Conservation (phyloP, 2,888 invertebrate genomes). For the Pristionchus japonicus region DNA sequence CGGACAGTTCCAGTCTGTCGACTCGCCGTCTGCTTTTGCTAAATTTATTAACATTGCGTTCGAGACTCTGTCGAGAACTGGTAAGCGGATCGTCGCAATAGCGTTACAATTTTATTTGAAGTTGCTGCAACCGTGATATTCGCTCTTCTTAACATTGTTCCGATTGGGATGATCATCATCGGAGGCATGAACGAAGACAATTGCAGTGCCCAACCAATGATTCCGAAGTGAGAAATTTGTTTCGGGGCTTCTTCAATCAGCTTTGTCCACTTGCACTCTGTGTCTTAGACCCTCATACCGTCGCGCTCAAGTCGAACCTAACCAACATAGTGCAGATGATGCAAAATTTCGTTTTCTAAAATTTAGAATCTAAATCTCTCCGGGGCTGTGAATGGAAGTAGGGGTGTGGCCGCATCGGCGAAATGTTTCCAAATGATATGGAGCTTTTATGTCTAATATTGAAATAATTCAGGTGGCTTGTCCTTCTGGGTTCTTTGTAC, state of each 20-base stretch:
- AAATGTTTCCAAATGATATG: not conserved
- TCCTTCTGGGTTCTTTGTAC: conserved; percentile 83
- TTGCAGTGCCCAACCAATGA: not conserved
- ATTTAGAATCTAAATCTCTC: no score
- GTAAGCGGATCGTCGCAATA: not conserved
- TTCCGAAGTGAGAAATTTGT: not conserved
- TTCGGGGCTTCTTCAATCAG: no score
- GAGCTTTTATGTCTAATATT: not conserved
- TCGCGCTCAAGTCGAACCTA: no score
- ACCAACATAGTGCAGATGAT: no score
- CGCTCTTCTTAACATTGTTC: conserved; percentile 76
- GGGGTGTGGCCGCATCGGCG: no score
- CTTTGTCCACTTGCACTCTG: no score
- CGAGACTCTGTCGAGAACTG: conserved; percentile 20
- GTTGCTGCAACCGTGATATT: conserved; percentile 55
- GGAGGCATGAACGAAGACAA: conserved; percentile 72
- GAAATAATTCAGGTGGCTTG: conserved; percentile 74
- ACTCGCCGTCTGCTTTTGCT: conserved; percentile 32
- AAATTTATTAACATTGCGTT: not conserved
- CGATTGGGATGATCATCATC: conserved; percentile 83
- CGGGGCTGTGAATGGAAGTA: no score
- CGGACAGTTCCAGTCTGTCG: conserved; percentile 54
- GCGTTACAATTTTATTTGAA: not conserved
- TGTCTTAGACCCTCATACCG: no score
- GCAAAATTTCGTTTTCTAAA: no score